Conservation (phyloP, 2,888 invertebrate species). For the Busseola fusca region DNA sequence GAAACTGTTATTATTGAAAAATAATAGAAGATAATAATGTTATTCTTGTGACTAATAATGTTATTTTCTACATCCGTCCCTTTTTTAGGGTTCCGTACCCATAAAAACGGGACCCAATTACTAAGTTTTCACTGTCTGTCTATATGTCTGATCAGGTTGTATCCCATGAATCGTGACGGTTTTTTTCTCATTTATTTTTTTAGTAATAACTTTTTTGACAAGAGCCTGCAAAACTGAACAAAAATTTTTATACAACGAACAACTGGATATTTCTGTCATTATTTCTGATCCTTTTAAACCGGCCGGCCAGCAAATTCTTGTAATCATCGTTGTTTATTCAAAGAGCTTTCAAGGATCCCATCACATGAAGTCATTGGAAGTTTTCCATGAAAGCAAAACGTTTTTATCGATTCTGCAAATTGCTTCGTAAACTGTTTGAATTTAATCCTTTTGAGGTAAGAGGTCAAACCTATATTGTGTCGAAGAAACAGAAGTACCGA, state of each 20-base stretch:
- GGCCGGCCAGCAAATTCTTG: neutral
- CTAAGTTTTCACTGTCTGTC: no score
- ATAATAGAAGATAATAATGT: neutral
- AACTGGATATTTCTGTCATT: neutral
- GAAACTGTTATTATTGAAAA: neutral
- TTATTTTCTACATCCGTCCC: neutral
- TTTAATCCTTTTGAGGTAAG: neutral
- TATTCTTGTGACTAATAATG: neutral
- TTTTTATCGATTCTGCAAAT: slow-evolving; percentile 10
- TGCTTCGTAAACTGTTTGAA: slow-evolving; percentile 1
- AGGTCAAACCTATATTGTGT: neutral
- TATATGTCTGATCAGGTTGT: no score
- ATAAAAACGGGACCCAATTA: no score
- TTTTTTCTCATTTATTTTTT: no score
- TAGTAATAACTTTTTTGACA: no score
- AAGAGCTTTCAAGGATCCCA: neutral
- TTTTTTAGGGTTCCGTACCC: no score
- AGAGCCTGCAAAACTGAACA: neutral
- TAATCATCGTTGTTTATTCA: neutral
- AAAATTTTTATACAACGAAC: neutral
- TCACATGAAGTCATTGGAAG: neutral
- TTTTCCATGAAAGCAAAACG: neutral
- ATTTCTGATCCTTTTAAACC: neutral
- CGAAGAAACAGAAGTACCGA: neutral
- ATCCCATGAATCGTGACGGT: no score